Base-by-base conservation (phyloP, 2,888 invertebrate genomes). In the Tubiluchus corallicola region DNA sequence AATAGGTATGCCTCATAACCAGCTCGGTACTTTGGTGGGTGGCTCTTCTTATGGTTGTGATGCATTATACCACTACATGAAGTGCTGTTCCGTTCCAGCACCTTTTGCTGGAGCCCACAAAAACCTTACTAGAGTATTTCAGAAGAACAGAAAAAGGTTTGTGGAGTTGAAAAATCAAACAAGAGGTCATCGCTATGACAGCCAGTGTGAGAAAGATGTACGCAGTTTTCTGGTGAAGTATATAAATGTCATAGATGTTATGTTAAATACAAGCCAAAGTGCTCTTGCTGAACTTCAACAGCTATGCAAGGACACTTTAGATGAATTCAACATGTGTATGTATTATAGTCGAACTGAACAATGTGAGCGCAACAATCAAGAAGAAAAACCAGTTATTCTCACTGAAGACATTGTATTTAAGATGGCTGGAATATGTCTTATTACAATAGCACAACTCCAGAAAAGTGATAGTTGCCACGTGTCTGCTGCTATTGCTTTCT, bases 41-140 rank as follows among this genome's bases (percentile, higher is more conserved):
- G 77, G 74, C 42, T 76, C 73, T 57, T 83, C 83, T 63, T 77
- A 78, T 60, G 79, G 80, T 56, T 68, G 88, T 48, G 84, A 88
- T 63, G 84, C 88, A 1, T 79, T 79, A 16, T 87, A 84, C 62
- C 79, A 82, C 64, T 92, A 90, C 59, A 75, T 90, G 54, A 75
- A 85, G 64, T 87, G 90, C 61, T 69, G 77, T 49, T 59, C 69
- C n/a, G 81, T 83, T 61, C 68, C 73, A 48, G 72, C 77, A 54
- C 75, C 81, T 29, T 92, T 92, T 69, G 85, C 87, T 56, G 82
- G 88, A 38, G 85, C 88, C 16, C 77, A 81, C 56, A 82, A 81
- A 39, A 92, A 92, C 66, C 68, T 92, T 40, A 74, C 73, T 44
- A 75, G 81, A 57, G 58, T 71, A 38, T 65, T 74, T 54, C 66